A percentile compares a stretch with the other conserved stretches of the same genome.
These are phyloP conservation scores for Cnemophilus loriae DNA, from an alignment of 2,113 vertebrate genomes.

Conservation along the genomic window DNA sequence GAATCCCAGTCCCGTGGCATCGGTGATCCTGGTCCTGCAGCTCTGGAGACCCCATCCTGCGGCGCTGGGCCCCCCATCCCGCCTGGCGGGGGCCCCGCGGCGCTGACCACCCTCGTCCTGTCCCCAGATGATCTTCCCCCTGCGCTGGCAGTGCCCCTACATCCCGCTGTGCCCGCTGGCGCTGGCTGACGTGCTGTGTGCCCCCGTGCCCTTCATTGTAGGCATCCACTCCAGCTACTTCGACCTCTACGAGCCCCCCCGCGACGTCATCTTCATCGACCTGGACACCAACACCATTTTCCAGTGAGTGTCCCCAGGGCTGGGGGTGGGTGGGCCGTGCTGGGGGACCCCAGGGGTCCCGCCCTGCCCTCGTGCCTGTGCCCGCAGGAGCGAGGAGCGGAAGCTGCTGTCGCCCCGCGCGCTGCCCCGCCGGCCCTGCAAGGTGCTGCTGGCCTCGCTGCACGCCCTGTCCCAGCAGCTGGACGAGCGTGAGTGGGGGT, in stretches of 20 bases:
- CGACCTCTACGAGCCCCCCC: conserved; percentile 88
- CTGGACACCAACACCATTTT: conserved; percentile 96
- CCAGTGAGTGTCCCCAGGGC: conserved; percentile 76
- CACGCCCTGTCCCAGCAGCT: conserved; percentile 82
- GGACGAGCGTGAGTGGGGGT: conserved; percentile 83
- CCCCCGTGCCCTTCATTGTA: conserved; percentile 94
- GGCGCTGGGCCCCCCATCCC: background rate
- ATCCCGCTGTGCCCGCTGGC: conserved; percentile 94
- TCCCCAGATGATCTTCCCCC: conserved; percentile 89
- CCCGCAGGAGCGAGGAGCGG: conserved; percentile 83
- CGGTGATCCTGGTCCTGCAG: accelerated
- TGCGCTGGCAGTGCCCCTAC: conserved; percentile 94
- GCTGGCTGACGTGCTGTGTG: conserved; percentile 90
- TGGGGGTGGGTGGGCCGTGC: background rate
- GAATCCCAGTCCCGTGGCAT: accelerated
- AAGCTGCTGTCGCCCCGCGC: conserved; percentile 82
- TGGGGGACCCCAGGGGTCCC: background rate
- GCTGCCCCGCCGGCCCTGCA: conserved; percentile 85
- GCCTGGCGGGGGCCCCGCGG: background rate
- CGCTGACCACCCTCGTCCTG: background rate
- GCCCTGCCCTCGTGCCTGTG: background rate
- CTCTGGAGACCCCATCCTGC: background rate
- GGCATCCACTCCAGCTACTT: conserved; percentile 97
- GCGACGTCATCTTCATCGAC: conserved; percentile 89
- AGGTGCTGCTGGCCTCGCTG: conserved; percentile 82